Percentiles rank a stretch among this genome's conserved stretches.
Evolutionary conservation across 92 coral and sea anemone genomes (phyloP).

Genomic region (Porites divaricata): DNA sequence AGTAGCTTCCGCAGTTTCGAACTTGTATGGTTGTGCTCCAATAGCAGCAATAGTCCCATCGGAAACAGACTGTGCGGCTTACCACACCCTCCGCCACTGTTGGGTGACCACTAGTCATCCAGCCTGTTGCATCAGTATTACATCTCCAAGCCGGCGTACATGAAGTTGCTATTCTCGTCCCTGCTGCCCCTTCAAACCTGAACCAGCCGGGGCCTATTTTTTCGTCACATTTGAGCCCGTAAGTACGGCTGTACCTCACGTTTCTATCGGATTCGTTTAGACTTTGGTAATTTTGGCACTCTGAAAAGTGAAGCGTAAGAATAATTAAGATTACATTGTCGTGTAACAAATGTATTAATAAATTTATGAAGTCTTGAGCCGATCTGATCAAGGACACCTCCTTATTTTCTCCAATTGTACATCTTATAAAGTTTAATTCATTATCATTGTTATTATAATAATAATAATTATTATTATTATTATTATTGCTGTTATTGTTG

Average conservation of each 20-base stretch:
- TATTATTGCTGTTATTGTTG: no score
- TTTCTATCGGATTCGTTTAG: background rate
- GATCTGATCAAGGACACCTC: no score
- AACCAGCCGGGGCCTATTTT: background rate
- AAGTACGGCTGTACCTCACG: background rate
- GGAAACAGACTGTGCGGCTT: background rate
- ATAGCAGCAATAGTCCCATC: background rate
- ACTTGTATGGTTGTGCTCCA: background rate
- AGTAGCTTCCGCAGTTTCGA: background rate
- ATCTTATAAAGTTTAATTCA: no score
- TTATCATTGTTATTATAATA: no score
- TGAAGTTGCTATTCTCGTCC: conserved; percentile 2
- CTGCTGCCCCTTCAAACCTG: conserved; percentile 19
- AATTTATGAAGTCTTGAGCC: no score
- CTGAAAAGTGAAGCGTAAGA: background rate
- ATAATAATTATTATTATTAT: no score
- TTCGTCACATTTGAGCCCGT: background rate
- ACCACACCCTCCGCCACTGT: conserved; percentile 8
- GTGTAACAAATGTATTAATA: no score
- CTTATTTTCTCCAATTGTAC: no score
- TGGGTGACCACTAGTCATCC: conserved; percentile 1
- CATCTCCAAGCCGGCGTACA: background rate
- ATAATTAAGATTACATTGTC: background rate
- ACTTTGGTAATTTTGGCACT: background rate
- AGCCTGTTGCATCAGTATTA: conserved; percentile 3